These are phyloP conservation scores for Cyaniris semiargus DNA, from an alignment of 2,888 invertebrate species.

Conservation along the genomic window DNA sequence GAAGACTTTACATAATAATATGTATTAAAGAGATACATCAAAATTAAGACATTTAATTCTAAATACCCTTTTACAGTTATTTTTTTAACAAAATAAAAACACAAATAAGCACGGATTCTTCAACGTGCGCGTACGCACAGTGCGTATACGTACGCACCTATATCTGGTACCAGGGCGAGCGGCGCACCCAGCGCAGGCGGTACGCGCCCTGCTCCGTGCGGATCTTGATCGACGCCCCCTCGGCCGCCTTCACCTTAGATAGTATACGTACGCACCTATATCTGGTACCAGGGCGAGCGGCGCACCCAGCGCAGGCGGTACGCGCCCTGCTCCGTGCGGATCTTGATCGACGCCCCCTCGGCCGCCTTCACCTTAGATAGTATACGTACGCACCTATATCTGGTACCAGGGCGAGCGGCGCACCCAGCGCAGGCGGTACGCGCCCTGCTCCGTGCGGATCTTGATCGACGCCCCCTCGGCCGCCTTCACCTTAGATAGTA, in stretches of 20 bases:
- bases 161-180: slow-evolving; percentile 98
- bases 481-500: no score
- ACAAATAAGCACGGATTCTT: no score
- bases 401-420: no score
- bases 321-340: slow-evolving; percentile 95
- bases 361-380: slow-evolving; percentile 99
- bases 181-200: slow-evolving; percentile 95
- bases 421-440: no score
- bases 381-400: no score
- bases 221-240: slow-evolving; percentile 99
- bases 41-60: no score
- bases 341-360: slow-evolving; percentile 99
- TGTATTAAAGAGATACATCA: no score
- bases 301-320: slow-evolving; percentile 97
- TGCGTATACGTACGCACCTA: slow-evolving; percentile 53
- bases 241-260: slow-evolving; percentile 99
- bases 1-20: no score
- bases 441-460: no score
- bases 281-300: slow-evolving; percentile 98
- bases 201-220: slow-evolving; percentile 96
- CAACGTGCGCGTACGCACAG: not conserved
- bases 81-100: no score
- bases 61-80: no score
- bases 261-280: slow-evolving; percentile 80
- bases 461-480: no score